Percentiles rank a stretch among this genome's conserved stretches.
phyloP scores from a whole-genome alignment of 2,113 vertebrate genomes.

The Psettodes erumei region DNA sequence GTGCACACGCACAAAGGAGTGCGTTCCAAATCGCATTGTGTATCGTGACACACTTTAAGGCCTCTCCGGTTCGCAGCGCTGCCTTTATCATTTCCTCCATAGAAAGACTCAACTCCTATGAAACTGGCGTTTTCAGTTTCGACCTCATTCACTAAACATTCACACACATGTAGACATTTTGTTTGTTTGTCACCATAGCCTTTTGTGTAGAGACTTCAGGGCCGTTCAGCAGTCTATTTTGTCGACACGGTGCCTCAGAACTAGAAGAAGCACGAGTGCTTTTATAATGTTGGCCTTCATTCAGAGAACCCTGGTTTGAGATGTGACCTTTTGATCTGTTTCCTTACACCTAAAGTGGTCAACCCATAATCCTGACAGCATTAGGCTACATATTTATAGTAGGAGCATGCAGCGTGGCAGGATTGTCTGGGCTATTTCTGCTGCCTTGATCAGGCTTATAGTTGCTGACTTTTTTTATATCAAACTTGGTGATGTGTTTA shows the following conservation, averaged over 20 bases:
- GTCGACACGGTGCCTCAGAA: no score
- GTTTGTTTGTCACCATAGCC: no score
- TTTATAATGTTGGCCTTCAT: not conserved
- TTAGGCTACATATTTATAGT: conserved; percentile 33
- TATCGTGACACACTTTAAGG: conserved; percentile 35
- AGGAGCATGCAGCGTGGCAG: conserved; percentile 21
- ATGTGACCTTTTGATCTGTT: conserved; percentile 27
- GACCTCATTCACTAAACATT: conserved; percentile 27
- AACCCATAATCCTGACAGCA: conserved; percentile 33
- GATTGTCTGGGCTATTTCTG: conserved; percentile 63
- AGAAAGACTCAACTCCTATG: conserved; percentile 46
- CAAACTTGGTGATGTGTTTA: conserved; percentile 30
- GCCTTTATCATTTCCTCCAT: conserved; percentile 32
- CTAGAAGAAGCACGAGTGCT: not conserved
- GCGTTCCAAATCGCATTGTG: not conserved
- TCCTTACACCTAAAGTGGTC: conserved; percentile 12
- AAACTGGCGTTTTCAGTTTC: conserved; percentile 37
- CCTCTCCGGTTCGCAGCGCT: conserved; percentile 56
- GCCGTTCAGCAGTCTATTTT: not conserved
- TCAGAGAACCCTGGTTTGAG: not conserved
- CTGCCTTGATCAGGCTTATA: conserved; percentile 56
- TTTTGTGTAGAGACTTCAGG: no score
- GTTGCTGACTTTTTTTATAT: conserved; percentile 34
- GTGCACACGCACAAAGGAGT: not conserved
- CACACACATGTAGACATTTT: not conserved